Conservation (phyloP, 2,113 vertebrate species). For the Todiramphus chloris region DNA sequence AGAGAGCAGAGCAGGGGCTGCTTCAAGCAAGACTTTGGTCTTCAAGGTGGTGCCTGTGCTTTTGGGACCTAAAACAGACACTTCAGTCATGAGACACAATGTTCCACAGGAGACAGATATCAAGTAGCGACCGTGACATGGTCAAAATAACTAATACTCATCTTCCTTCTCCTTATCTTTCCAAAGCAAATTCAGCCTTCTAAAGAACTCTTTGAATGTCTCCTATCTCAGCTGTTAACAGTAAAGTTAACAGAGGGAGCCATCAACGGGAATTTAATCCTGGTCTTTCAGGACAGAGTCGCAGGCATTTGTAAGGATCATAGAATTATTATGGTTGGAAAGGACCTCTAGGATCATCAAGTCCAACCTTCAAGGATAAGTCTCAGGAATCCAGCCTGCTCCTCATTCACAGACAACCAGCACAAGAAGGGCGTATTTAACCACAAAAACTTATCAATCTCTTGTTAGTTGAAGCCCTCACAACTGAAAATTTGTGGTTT, state of each 20-base stretch:
- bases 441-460: neutral
- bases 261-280: neutral
- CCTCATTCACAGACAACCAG: neutral
- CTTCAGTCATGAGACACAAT: fast-evolving
- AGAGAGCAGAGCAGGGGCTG: neutral
- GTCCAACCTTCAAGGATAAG: neutral
- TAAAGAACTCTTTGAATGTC: neutral
- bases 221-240: neutral
- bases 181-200: neutral
- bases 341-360: no score
- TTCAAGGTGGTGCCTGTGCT: neutral
- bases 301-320: neutral
- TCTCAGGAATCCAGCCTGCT: neutral
- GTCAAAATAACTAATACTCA: neutral
- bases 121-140: fast-evolving
- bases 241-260: neutral
- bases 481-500: neutral
- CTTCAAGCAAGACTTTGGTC: neutral
- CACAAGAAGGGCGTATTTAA: neutral
- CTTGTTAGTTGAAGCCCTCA: neutral
- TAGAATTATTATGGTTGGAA: no score
- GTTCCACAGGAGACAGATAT: neutral
- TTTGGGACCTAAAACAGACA: neutral
- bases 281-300: neutral
- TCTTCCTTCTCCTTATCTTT: neutral